Conservation (phyloP, 2,113 vertebrate species). For the Odobenus rosmarus region DNA sequence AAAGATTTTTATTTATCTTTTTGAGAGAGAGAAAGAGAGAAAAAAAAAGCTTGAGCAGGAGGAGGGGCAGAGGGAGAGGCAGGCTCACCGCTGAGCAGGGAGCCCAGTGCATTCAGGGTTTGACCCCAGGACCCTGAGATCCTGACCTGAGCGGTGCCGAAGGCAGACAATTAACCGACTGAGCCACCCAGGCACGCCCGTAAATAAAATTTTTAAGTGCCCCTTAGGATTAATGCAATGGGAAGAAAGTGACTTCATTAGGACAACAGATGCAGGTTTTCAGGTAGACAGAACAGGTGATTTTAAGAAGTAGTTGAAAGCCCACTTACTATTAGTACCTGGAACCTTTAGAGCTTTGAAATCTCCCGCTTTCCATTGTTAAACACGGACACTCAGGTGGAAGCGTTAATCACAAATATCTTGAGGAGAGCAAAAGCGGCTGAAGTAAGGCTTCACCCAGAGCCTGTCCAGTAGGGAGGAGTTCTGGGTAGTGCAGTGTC, state of each 20-base stretch:
- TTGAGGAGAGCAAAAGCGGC: not conserved
- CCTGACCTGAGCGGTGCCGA: no score
- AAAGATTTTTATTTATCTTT: no score
- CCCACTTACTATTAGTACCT: not conserved
- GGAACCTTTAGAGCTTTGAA: not conserved
- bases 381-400: not conserved
- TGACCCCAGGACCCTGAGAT: no score
- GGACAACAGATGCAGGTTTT: not conserved
- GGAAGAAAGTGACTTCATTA: not conserved
- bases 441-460: not conserved
- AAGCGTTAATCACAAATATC: not conserved
- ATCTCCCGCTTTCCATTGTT: not conserved
- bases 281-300: not conserved
- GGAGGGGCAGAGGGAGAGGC: no score
- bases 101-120: no score
- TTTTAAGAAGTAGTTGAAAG: not conserved
- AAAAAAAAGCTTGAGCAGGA: no score
- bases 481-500: not conserved
- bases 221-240: not conserved
- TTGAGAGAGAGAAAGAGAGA: no score
- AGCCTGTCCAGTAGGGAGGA: accelerated
- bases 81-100: no score
- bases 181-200: no score
- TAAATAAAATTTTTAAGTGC: not conserved
- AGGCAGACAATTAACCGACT: no score